These are phyloP conservation scores for Pseudococcus jackbeardsleyi DNA, from an alignment of 2,888 invertebrate species.

Conservation along the genomic window DNA sequence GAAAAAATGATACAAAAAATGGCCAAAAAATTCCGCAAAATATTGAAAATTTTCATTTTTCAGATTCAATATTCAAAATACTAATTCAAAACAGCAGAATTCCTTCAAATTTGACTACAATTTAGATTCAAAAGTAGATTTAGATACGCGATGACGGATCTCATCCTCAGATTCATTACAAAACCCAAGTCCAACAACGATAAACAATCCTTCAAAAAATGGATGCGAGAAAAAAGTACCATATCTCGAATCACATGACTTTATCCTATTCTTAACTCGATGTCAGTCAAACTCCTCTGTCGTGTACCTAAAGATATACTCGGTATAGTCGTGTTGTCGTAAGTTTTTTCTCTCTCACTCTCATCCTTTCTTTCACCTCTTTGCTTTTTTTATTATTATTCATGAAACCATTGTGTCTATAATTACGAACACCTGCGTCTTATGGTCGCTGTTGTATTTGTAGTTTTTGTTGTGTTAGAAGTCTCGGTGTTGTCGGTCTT, in stretches of 20 bases:
- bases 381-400: slow-evolving; percentile 57
- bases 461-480: background rate
- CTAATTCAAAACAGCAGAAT: too few relatives aligned
- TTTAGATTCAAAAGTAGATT: too few relatives aligned
- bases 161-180: background rate
- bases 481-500: background rate
- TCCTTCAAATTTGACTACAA: too few relatives aligned
- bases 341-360: slow-evolving; percentile 41
- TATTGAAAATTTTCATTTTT: too few relatives aligned
- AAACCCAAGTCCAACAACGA: background rate
- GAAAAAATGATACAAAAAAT: too few relatives aligned
- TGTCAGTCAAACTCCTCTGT: slow-evolving; percentile 55
- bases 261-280: slow-evolving; percentile 48
- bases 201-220: background rate
- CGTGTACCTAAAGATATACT: background rate
- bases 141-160: background rate
- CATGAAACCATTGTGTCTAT: slow-evolving; percentile 61
- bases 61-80: too few relatives aligned
- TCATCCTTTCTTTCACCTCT: slow-evolving; percentile 52
- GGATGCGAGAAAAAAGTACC: background rate
- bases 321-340: slow-evolving; percentile 42
- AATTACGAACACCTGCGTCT: slow-evolving; percentile 63
- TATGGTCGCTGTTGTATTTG: slow-evolving; percentile 51
- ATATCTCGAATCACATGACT: slow-evolving; percentile 59
- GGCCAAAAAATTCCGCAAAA: too few relatives aligned